Evolutionary conservation across 2,888 invertebrate genomes (phyloP).

Genomic region (Lepidocyrtinus sp.): DNA sequence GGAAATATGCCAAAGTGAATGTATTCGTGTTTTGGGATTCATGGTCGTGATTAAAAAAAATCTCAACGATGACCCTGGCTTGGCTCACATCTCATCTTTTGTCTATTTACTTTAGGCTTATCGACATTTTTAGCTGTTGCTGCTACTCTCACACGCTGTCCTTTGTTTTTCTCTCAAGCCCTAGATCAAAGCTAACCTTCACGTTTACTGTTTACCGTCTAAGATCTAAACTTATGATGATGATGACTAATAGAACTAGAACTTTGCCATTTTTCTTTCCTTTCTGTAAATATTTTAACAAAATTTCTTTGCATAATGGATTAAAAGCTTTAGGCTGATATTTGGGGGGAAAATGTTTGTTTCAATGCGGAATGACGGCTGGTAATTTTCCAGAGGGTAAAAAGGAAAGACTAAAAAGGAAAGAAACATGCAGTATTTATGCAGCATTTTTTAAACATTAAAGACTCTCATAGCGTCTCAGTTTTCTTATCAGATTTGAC

Average conservation of each 20-base stretch:
- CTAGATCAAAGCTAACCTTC: not conserved
- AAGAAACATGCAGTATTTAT: not conserved
- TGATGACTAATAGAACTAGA: too few species aligned
- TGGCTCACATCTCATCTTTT: not conserved
- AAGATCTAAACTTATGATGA: too few species aligned
- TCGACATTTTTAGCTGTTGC: not conserved
- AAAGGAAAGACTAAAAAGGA: too few species aligned
- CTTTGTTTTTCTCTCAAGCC: not conserved
- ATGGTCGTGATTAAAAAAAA: constrained; percentile 25
- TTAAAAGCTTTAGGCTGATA: not conserved
- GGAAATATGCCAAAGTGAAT: constrained; percentile 53
- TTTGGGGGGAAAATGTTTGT: not conserved
- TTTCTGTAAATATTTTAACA: not conserved
- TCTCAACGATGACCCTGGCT: not conserved
- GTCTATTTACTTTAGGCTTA: not conserved
- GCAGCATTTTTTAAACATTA: not conserved
- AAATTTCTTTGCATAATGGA: constrained; percentile 1
- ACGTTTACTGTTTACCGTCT: not conserved
- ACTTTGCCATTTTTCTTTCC: too few species aligned
- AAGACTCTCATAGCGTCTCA: too few species aligned
- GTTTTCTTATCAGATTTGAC: constrained; percentile 1
- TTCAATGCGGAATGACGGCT: not conserved
- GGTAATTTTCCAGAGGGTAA: not conserved
- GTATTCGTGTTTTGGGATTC: constrained; percentile 27
- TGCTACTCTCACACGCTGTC: not conserved